Evolutionary conservation across 2,113 vertebrate species (phyloP).

Genomic region (Pseudorhombus dupliciocellatus): DNA sequence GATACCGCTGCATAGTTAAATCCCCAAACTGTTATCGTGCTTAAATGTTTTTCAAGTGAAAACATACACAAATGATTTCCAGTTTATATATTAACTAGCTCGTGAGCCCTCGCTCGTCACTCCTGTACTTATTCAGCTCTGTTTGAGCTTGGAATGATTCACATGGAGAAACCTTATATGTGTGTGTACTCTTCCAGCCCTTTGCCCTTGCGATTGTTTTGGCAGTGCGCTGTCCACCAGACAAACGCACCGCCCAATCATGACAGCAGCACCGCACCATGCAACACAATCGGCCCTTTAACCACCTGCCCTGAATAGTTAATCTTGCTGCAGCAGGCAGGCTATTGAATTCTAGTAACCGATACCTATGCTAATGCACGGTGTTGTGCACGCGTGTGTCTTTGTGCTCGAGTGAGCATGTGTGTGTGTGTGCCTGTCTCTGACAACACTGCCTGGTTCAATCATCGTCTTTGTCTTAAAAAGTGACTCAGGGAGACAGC

Average conservation of each 20-base stretch:
- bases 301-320: slow-evolving; percentile 84
- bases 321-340: slow-evolving; percentile 79
- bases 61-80: neutral
- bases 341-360: slow-evolving; percentile 84
- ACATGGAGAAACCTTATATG: slow-evolving; percentile 61
- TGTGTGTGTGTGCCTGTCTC: slow-evolving; percentile 27
- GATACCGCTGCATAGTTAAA: neutral
- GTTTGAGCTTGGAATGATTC: slow-evolving; percentile 55
- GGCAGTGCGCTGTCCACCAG: slow-evolving; percentile 66
- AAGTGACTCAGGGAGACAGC: slow-evolving; percentile 56
- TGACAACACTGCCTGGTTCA: slow-evolving; percentile 46
- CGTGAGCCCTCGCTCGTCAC: neutral
- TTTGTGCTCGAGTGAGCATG: slow-evolving; percentile 20
- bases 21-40: neutral
- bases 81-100: slow-evolving; percentile 29
- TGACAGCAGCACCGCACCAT: slow-evolving; percentile 70
- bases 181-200: slow-evolving; percentile 72
- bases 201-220: slow-evolving; percentile 76
- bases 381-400: slow-evolving; percentile 44
- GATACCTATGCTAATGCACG: slow-evolving; percentile 77
- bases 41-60: neutral
- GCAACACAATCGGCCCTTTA: slow-evolving; percentile 82
- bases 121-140: slow-evolving; percentile 32
- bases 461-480: slow-evolving; percentile 61
- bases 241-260: slow-evolving; percentile 74